A percentile compares a stretch with the other conserved stretches of the same genome.
Conservation (phyloP, 30 jellyfish, hydroid and myxozoan species). For the Catostylus mosaicus region DNA sequence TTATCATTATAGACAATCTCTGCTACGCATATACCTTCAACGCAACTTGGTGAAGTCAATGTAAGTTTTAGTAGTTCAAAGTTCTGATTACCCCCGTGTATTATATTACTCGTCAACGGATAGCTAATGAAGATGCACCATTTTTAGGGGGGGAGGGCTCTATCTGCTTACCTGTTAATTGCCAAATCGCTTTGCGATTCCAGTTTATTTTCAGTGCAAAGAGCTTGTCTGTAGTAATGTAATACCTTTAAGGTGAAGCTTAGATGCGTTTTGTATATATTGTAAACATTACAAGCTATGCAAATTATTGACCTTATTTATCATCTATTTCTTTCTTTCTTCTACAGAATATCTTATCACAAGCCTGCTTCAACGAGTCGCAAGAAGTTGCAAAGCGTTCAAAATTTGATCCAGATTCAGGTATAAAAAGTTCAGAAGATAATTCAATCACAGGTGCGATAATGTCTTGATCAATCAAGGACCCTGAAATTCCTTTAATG, state of each 20-base stretch:
- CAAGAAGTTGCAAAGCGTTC: conserved; percentile 91
- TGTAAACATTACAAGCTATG: too few relatives aligned
- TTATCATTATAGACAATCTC: conserved; percentile 22
- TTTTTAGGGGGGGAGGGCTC: too few relatives aligned
- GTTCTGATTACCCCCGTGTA: background rate
- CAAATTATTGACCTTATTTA: background rate
- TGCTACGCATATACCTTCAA: conserved; percentile 81
- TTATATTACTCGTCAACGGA: too few relatives aligned
- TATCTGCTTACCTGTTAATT: too few relatives aligned
- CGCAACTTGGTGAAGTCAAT: conserved; percentile 90
- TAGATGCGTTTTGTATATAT: too few relatives aligned
- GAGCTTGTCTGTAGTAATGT: too few relatives aligned
- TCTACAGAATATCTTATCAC: conserved; percentile 85
- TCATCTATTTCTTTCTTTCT: background rate
- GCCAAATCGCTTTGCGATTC: too few relatives aligned
- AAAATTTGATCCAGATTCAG: conserved; percentile 61
- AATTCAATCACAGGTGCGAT: background rate
- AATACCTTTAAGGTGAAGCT: too few relatives aligned
- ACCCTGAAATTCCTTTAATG: too few relatives aligned
- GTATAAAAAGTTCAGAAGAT: background rate
- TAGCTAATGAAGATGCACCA: too few relatives aligned
- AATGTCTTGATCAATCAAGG: background rate
- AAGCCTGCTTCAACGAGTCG: conserved; percentile 94
- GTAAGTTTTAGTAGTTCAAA: conserved; percentile 43
- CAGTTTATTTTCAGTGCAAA: too few relatives aligned